Evolutionary conservation across 37 sponge, comb jelly and placozoan genomes (phyloP).

Genomic region (Spongia lamella): DNA sequence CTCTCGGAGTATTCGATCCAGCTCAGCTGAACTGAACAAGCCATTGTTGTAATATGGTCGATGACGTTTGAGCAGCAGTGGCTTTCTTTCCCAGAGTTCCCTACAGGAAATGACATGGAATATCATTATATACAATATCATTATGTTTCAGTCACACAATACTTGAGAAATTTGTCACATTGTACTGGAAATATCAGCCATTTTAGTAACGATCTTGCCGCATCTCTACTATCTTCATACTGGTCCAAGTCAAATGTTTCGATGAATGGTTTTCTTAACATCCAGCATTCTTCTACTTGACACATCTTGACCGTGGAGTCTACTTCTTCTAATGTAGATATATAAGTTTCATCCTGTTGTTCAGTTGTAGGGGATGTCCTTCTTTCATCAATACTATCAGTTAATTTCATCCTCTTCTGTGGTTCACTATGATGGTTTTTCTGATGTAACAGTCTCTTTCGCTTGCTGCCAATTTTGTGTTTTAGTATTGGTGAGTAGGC

Average conservation of each 20-base stretch:
- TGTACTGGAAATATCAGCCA: conserved; percentile 77
- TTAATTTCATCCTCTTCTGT: too few species aligned
- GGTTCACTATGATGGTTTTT: too few species aligned
- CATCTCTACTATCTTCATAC: conserved; percentile 69
- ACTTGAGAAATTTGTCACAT: conserved; percentile 76
- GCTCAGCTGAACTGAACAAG: conserved; percentile 77
- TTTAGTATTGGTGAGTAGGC: too few species aligned
- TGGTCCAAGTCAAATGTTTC: conserved; percentile 22
- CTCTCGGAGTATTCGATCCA: conserved; percentile 80
- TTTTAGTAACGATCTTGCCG: conserved; percentile 68
- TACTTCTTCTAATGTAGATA: neutral
- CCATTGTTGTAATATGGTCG: conserved; percentile 71
- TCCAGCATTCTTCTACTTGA: neutral
- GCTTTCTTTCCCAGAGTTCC: conserved; percentile 87
- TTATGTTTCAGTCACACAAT: neutral
- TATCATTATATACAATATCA: neutral
- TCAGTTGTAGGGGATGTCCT: too few species aligned
- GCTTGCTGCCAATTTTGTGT: too few species aligned
- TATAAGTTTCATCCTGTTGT: neutral
- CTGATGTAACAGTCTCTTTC: too few species aligned
- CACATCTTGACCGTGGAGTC: neutral
- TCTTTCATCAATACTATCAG: too few species aligned
- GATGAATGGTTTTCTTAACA: conserved; percentile 27
- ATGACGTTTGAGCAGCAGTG: conserved; percentile 57
- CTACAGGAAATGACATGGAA: conserved; percentile 37